Percentiles rank a stretch among this genome's conserved stretches.
Conservation (phyloP, 2,888 invertebrate species). For the Drosophila phalerata region DNA sequence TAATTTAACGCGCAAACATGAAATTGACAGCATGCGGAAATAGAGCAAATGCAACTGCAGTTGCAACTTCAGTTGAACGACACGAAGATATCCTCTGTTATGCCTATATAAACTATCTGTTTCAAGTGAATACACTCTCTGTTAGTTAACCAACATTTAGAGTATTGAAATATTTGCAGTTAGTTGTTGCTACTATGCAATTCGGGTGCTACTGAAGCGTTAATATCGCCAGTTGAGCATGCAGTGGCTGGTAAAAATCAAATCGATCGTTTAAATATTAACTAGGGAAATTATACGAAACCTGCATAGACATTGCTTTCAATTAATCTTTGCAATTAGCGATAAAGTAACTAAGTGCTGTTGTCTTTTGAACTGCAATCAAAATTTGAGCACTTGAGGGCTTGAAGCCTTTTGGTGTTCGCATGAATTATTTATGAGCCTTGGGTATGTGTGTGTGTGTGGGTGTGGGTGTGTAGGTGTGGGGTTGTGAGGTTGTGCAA, state of each 20-base stretch:
- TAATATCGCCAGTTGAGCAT: slow-evolving; percentile 49
- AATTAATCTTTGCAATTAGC: slow-evolving; percentile 73
- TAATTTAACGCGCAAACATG: slow-evolving; percentile 76
- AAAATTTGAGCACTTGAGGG: slow-evolving; percentile 51
- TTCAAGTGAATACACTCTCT: background rate
- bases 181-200: slow-evolving; percentile 26
- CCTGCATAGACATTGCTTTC: slow-evolving; percentile 55
- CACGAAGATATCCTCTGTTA: slow-evolving; percentile 1
- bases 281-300: slow-evolving; percentile 45
- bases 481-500: slow-evolving; percentile 46
- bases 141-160: background rate
- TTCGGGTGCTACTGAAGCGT: slow-evolving; percentile 45
- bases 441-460: background rate
- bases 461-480: background rate
- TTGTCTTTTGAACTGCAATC: slow-evolving; percentile 77
- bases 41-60: slow-evolving; percentile 20
- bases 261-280: slow-evolving; percentile 63
- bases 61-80: slow-evolving; percentile 16
- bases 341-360: slow-evolving; percentile 61
- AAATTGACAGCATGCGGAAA: slow-evolving; percentile 60
- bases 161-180: slow-evolving; percentile 18
- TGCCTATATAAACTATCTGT: background rate
- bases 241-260: slow-evolving; percentile 56
- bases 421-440: slow-evolving; percentile 75
- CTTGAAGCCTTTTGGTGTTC: slow-evolving; percentile 69